Evolutionary conservation across 2,888 invertebrate species (phyloP).

Genomic region (Stomorhina lunata): DNA sequence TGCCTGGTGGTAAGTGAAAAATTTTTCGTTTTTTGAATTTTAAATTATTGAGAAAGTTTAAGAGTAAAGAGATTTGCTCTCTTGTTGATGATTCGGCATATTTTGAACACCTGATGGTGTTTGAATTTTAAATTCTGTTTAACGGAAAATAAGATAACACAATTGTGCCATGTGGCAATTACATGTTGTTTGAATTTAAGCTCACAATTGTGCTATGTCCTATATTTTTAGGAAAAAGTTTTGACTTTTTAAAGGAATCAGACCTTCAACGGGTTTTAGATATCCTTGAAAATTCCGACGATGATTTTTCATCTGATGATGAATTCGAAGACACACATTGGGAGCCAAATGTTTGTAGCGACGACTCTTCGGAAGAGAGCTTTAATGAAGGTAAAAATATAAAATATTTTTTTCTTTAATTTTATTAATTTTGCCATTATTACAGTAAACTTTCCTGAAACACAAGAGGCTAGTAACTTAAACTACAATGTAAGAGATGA

Average conservation of each 20-base stretch:
- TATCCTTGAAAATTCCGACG: slow-evolving; percentile 31
- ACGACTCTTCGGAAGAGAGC: slow-evolving; percentile 5
- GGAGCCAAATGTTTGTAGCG: slow-evolving; percentile 12
- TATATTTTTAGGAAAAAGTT: slow-evolving; percentile 32
- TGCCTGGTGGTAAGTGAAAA: slow-evolving; percentile 30
- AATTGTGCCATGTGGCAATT: slow-evolving; percentile 23
- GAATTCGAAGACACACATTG: slow-evolving; percentile 21
- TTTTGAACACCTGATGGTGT: too few relatives aligned
- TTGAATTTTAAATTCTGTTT: slow-evolving; percentile 25
- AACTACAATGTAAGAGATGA: not conserved
- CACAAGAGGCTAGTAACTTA: too few relatives aligned
- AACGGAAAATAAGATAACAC: slow-evolving; percentile 36
- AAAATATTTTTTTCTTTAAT: too few relatives aligned
- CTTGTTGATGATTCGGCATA: too few relatives aligned
- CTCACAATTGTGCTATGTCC: slow-evolving; percentile 38
- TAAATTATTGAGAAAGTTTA: slow-evolving; percentile 40
- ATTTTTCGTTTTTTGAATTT: slow-evolving; percentile 27
- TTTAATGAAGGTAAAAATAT: slow-evolving; percentile 14
- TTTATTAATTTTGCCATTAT: too few relatives aligned
- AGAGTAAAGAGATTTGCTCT: slow-evolving; percentile 32
- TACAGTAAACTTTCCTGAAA: too few relatives aligned
- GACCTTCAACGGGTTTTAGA: slow-evolving; percentile 17
- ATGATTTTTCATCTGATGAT: slow-evolving; percentile 34
- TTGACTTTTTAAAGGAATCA: slow-evolving; percentile 3
- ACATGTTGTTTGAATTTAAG: slow-evolving; percentile 27